Evolutionary conservation across 2,888 invertebrate genomes (phyloP), one percentile per base, ranked within the genome.

Genomic region (Lapara coniferarum): DNA sequence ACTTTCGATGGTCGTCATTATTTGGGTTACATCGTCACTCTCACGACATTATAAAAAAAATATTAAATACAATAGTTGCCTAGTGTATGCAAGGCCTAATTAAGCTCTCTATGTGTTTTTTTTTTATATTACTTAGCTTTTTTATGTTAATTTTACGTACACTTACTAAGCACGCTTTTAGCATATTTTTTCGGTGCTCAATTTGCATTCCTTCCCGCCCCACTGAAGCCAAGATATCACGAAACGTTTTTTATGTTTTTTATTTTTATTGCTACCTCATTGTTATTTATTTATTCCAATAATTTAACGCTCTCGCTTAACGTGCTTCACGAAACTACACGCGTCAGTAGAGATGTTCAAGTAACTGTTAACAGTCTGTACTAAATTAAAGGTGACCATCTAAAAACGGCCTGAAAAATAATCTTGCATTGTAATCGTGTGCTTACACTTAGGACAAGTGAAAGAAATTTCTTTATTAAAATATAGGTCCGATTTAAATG

Each of bases 221-320:
- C 68, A 58, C 68, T 52, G 68, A 30, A 30, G 58, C 58, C 68
- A 52, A 68, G 58, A 59, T 59, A 68, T 52, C 68, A 52, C 51
- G 46, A n/a, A 19, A 16, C 37, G 58, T 10, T 68, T 68, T 37
- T 44, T 52, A 52, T 30, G 58, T 30, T 37, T 30, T 59, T 44
- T 59, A 44, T 49, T 58, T 59, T 59, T 51, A 37, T 49, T 12
- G 13, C 52, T n/a, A 51, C 16, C 58, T 59, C 30, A n/a, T 52
- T 68, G 57, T 49, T 58, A 59, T 68, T 58, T 49, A 57, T 67
- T 57, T n/a, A 57, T 68, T 67, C 16, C 25, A 13, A 63, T 63
- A 16, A 46, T 63, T 49, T 63, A 46, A 19, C 49, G 49, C 49
- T 63, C 46, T 63, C 49, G 63, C 63, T 63, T 59, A 46, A 63